These are phyloP conservation scores for Drosophila ochracea DNA, from an alignment of 2,888 invertebrate species.

Conservation along the genomic window DNA sequence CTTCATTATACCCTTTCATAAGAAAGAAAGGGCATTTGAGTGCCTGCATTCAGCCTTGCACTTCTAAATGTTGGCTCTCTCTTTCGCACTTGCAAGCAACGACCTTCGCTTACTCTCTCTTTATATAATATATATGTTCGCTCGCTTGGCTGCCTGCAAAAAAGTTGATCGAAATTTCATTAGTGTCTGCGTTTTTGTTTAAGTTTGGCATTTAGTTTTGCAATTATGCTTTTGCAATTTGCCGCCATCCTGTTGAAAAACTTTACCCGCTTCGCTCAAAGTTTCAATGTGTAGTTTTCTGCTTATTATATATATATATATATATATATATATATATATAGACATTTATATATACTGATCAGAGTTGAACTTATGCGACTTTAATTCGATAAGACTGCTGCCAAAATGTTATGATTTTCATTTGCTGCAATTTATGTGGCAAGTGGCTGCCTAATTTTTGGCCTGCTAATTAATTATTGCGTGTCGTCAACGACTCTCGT, in stretches of 20 bases:
- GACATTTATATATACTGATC: constrained; percentile 5
- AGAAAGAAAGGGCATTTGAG: background rate
- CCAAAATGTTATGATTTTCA: constrained; percentile 31
- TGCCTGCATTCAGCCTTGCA: constrained; percentile 46
- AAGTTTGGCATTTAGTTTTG: constrained; percentile 73
- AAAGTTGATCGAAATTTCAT: constrained; percentile 83
- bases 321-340: background rate
- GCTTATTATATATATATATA: background rate
- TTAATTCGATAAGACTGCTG: constrained; percentile 32
- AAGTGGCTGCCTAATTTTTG: constrained; percentile 31
- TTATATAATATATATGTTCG: background rate
- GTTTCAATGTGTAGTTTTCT: constrained; percentile 65
- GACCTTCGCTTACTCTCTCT: background rate
- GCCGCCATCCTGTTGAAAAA: constrained; percentile 43
- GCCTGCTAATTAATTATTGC: constrained; percentile 75
- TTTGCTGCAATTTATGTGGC: constrained; percentile 55
- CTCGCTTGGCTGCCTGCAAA: constrained; percentile 38
- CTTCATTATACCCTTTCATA: background rate
- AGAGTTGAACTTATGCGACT: constrained; percentile 29
- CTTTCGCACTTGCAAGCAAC: constrained; percentile 1
- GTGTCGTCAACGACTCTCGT: constrained; percentile 70
- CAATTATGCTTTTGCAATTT: constrained; percentile 68
- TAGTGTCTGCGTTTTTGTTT: constrained; percentile 79
- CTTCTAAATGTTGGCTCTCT: constrained; percentile 24
- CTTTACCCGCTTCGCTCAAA: constrained; percentile 46